These are phyloP conservation scores for Hypotaenidia okinawae DNA, from an alignment of 2,797 vertebrate genomes.

Conservation along the genomic window DNA sequence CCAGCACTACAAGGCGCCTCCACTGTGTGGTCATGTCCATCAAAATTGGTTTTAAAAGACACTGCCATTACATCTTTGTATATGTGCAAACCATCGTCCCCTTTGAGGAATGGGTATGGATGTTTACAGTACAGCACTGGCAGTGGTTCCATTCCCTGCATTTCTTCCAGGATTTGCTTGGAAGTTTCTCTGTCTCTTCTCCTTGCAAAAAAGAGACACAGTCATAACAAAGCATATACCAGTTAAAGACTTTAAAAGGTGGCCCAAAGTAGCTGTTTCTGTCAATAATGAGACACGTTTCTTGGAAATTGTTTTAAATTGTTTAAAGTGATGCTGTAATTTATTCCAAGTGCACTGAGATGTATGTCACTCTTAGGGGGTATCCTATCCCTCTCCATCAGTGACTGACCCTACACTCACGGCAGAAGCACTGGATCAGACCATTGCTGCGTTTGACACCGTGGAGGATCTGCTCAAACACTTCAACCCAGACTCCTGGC, in stretches of 20 bases:
- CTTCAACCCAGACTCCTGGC: slow-evolving; percentile 92
- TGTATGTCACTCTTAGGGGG: slow-evolving; percentile 80
- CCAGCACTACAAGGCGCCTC: not conserved
- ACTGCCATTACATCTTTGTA: not conserved
- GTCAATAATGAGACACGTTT: not conserved
- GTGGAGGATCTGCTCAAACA: slow-evolving; percentile 91
- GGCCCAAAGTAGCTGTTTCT: not conserved
- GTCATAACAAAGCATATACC: not conserved
- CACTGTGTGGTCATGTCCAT: not conserved
- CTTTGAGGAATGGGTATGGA: not conserved
- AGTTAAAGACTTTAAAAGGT: slow-evolving; percentile 14
- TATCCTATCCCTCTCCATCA: slow-evolving; percentile 77
- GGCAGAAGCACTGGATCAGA: slow-evolving; percentile 87
- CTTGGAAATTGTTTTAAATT: not conserved
- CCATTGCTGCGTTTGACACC: slow-evolving; percentile 89
- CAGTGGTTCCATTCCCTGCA: not conserved
- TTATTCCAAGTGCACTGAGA: slow-evolving; percentile 71
- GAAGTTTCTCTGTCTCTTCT: not conserved
- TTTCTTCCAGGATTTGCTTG: not conserved
- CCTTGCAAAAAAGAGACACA: not conserved
- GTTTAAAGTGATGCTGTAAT: slow-evolving; percentile 20
- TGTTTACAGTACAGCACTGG: not conserved
- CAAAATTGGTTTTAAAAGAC: not conserved
- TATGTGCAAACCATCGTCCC: not conserved
- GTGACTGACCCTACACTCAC: slow-evolving; percentile 86